Conservation (phyloP, 1,140 invertebrate species). For the Pseudomyrmex sp. region DNA sequence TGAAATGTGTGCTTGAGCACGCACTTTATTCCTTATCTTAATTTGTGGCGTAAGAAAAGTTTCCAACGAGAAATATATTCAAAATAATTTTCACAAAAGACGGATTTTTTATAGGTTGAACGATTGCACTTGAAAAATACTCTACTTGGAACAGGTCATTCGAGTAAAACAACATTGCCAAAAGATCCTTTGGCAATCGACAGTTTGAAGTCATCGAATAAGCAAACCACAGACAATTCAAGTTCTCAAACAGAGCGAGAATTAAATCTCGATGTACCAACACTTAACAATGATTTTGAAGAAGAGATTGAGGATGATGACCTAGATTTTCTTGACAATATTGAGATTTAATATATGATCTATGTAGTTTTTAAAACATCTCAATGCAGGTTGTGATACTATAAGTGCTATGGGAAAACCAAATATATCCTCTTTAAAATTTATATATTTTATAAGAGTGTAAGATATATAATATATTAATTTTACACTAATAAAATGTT, state of each 20-base stretch:
- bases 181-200: not conserved
- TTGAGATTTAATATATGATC: not conserved
- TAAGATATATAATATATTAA: constrained; percentile 10
- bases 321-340: not conserved
- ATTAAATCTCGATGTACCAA: constrained; percentile 59
- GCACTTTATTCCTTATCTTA: not conserved
- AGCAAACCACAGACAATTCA: not conserved
- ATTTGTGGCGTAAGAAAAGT: not conserved
- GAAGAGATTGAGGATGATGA: constrained; percentile 79
- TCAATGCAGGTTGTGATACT: constrained; percentile 5
- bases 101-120: constrained; percentile 75
- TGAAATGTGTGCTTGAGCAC: not conserved
- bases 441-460: constrained; percentile 9
- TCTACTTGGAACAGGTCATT: constrained; percentile 31
- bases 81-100: not conserved
- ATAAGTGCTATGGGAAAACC: not conserved
- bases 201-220: not conserved
- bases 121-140: constrained; percentile 77
- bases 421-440: constrained; percentile 6
- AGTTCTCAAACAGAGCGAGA: not conserved
- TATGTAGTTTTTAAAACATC: no score
- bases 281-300: constrained; percentile 14
- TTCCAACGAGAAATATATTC: not conserved
- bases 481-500: not conserved
- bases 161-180: not conserved